phyloP scores from a whole-genome alignment of 1,140 invertebrate species.

The Trichonephila clavata region DNA sequence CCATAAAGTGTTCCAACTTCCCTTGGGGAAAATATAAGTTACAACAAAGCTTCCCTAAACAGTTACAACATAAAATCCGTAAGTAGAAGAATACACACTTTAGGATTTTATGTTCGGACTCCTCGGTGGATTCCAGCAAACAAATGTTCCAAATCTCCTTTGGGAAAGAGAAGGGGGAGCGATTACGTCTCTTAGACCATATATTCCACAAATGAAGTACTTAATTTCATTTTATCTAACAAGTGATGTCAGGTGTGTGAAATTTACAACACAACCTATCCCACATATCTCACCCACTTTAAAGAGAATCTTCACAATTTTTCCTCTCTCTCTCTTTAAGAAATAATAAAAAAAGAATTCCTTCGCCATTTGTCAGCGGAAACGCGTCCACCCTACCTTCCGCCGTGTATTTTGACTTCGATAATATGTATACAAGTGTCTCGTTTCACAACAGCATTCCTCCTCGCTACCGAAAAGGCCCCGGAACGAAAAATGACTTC shows the following conservation, averaged over 20 bases:
- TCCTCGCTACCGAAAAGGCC: neutral
- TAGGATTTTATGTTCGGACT: too few species aligned
- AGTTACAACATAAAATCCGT: too few species aligned
- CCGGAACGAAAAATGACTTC: slow-evolving; percentile 24
- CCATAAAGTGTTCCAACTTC: too few species aligned
- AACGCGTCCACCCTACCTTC: neutral
- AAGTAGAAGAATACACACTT: too few species aligned
- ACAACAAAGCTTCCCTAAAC: too few species aligned
- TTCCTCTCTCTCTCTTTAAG: neutral
- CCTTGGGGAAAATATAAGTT: too few species aligned
- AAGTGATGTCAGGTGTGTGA: neutral
- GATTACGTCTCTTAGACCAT: too few species aligned
- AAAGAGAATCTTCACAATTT: neutral
- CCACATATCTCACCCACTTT: neutral
- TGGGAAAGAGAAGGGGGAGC: too few species aligned
- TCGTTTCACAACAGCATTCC: slow-evolving; percentile 7
- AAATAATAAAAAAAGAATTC: neutral
- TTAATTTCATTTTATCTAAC: too few species aligned
- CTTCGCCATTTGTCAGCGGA: neutral
- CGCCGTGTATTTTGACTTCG: slow-evolving; percentile 25
- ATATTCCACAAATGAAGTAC: too few species aligned
- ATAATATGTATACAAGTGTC: slow-evolving; percentile 37
- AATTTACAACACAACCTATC: neutral
- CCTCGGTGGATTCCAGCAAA: too few species aligned
- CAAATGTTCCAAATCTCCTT: too few species aligned